Percentiles rank a stretch among this genome's conserved stretches.
Evolutionary conservation across 2,888 invertebrate genomes (phyloP).

Genomic region (Baccha elongata): DNA sequence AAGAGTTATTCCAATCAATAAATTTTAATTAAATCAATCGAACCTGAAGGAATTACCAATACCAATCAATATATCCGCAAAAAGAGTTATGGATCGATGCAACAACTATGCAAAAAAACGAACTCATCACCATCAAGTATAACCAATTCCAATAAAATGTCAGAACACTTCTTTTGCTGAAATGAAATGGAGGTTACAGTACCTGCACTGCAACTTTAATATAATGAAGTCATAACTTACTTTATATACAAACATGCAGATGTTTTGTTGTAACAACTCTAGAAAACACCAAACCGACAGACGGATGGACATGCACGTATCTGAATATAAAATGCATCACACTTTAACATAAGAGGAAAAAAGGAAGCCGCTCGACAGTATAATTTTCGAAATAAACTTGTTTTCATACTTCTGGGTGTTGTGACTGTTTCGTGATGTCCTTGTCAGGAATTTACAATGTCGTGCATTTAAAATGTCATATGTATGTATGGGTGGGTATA

Average conservation of each 20-base stretch:
- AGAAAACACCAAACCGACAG: slow-evolving; percentile 3
- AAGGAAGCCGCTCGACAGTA: slow-evolving; percentile 31
- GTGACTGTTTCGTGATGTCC: slow-evolving; percentile 2
- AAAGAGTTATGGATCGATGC: slow-evolving; percentile 3
- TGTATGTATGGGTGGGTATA: too few species aligned
- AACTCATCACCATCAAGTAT: too few species aligned
- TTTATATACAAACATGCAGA: slow-evolving; percentile 52
- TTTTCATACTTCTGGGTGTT: slow-evolving; percentile 7
- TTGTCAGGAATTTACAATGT: slow-evolving; percentile 3
- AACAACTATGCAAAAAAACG: too few species aligned
- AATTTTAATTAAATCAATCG: slow-evolving; percentile 54
- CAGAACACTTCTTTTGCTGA: slow-evolving; percentile 18
- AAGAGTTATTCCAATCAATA: slow-evolving; percentile 10
- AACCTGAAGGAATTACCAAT: slow-evolving; percentile 40
- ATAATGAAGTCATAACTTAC: slow-evolving; percentile 62
- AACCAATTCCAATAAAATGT: slow-evolving; percentile 32
- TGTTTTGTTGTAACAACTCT: slow-evolving; percentile 17
- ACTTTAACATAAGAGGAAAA: slow-evolving; percentile 36
- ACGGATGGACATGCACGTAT: slow-evolving; percentile 17
- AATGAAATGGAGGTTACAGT: slow-evolving; percentile 19
- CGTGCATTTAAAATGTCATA: neutral
- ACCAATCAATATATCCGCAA: too few species aligned
- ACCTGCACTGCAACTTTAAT: slow-evolving; percentile 41
- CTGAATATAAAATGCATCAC: slow-evolving; percentile 39
- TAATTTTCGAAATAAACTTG: slow-evolving; percentile 53